These are phyloP conservation scores for Lasius platythorax DNA, from an alignment of 2,888 invertebrate genomes.

Conservation along the genomic window DNA sequence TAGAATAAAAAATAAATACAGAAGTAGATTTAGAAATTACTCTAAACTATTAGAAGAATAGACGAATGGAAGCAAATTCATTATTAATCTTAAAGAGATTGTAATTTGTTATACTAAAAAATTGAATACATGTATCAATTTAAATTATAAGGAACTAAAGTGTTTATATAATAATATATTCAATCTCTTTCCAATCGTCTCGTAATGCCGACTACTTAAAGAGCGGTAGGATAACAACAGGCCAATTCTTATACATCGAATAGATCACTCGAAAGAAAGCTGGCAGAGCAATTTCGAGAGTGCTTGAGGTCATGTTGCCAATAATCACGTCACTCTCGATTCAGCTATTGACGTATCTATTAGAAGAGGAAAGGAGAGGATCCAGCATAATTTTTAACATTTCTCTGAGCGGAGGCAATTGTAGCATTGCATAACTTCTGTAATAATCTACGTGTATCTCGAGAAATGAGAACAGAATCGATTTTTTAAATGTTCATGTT, in stretches of 20 bases:
- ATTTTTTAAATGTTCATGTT: neutral
- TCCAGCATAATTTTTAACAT: neutral
- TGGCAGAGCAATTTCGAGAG: slow-evolving; percentile 24
- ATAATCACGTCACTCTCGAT: slow-evolving; percentile 21
- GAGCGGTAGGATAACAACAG: neutral
- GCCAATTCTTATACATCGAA: neutral
- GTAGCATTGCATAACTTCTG: neutral
- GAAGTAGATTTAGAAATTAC: neutral
- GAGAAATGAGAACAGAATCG: neutral
- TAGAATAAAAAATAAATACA: neutral
- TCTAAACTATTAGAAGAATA: neutral
- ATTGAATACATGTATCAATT: neutral
- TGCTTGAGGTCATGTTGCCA: neutral
- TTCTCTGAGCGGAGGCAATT: neutral
- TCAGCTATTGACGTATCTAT: neutral
- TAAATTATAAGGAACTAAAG: neutral
- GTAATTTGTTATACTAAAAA: neutral
- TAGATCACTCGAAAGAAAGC: slow-evolving; percentile 42
- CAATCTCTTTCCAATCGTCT: neutral
- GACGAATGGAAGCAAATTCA: neutral
- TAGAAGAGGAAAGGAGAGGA: neutral
- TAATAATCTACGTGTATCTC: neutral
- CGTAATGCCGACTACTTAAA: neutral
- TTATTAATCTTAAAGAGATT: neutral
- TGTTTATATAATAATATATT: neutral